These are phyloP conservation scores for Hoplostethus atlanticus DNA, from an alignment of 2,797 vertebrate species.

Conservation along the genomic window DNA sequence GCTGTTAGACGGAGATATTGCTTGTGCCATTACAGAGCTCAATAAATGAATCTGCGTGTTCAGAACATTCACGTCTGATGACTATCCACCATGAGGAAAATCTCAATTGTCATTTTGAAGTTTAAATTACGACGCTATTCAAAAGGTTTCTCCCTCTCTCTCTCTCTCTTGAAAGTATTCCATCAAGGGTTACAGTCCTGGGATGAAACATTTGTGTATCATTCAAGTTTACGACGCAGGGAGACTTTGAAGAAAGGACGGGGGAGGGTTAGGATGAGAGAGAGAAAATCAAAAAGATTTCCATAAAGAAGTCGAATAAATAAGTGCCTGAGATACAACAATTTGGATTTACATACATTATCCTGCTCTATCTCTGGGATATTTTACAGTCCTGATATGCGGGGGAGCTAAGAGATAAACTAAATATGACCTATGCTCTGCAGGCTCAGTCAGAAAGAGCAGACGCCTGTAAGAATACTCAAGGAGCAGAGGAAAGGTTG, in stretches of 20 bases:
- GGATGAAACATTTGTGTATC: conserved; percentile 72
- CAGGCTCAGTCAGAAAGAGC: conserved; percentile 79
- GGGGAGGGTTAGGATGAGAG: conserved; percentile 66
- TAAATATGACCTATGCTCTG: conserved; percentile 85
- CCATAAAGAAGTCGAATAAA: conserved; percentile 85
- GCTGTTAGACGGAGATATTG: not conserved
- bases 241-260: conserved; percentile 68
- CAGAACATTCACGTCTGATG: conserved; percentile 23
- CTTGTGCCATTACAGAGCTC: not conserved
- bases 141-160: conserved; percentile 16
- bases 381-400: conserved; percentile 80
- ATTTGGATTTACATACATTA: conserved; percentile 86
- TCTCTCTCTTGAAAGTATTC: conserved; percentile 45
- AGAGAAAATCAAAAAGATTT: conserved; percentile 76
- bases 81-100: conserved; percentile 34
- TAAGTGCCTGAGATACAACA: conserved; percentile 83
- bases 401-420: conserved; percentile 77
- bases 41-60: not conserved
- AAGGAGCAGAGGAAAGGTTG: conserved; percentile 77
- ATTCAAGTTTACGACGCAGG: conserved; percentile 75
- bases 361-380: conserved; percentile 81
- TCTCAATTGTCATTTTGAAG: conserved; percentile 27
- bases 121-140: conserved; percentile 47
- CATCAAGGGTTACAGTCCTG: conserved; percentile 63
- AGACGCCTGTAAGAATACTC: conserved; percentile 82